These are phyloP conservation scores for Solea senegalensis DNA, from an alignment of 2,113 vertebrate genomes.

Conservation along the genomic window DNA sequence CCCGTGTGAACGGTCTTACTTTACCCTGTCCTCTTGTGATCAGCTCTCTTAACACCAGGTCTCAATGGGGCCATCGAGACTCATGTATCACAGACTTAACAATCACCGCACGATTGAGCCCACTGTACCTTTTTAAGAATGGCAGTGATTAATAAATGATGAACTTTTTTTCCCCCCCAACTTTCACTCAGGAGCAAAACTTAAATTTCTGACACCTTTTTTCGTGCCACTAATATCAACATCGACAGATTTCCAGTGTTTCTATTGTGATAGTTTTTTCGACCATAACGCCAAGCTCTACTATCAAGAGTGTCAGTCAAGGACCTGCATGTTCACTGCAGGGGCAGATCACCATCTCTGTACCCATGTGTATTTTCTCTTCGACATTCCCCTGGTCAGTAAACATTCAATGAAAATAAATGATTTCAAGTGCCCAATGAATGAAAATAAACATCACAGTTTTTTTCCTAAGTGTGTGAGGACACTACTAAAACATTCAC, in stretches of 20 bases:
- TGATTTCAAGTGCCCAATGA: neutral
- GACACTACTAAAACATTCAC: conserved; percentile 37
- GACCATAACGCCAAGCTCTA: neutral
- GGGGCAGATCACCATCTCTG: conserved; percentile 53
- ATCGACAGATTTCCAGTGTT: too few species aligned
- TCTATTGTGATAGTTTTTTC: neutral
- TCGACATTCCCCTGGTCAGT: neutral
- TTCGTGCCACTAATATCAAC: too few species aligned
- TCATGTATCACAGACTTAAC: too few species aligned
- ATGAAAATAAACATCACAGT: conserved; percentile 1
- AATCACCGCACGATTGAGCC: conserved; percentile 38
- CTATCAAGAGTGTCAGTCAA: conserved; percentile 52
- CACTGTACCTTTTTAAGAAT: neutral
- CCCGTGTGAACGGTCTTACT: too few species aligned
- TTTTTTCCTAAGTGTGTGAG: conserved; percentile 21
- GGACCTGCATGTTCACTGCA: conserved; percentile 11
- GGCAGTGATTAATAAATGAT: too few species aligned
- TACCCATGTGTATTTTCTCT: conserved; percentile 25
- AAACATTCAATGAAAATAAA: neutral
- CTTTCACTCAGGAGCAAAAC: too few species aligned
- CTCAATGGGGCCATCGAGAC: neutral
- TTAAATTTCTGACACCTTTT: too few species aligned
- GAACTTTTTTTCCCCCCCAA: too few species aligned
- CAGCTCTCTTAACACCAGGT: too few species aligned
- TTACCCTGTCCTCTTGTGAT: too few species aligned